Evolutionary conservation across 2,797 vertebrate genomes (phyloP), one percentile per base, ranked within the genome.

Genomic region (Anguilla marmorata): DNA sequence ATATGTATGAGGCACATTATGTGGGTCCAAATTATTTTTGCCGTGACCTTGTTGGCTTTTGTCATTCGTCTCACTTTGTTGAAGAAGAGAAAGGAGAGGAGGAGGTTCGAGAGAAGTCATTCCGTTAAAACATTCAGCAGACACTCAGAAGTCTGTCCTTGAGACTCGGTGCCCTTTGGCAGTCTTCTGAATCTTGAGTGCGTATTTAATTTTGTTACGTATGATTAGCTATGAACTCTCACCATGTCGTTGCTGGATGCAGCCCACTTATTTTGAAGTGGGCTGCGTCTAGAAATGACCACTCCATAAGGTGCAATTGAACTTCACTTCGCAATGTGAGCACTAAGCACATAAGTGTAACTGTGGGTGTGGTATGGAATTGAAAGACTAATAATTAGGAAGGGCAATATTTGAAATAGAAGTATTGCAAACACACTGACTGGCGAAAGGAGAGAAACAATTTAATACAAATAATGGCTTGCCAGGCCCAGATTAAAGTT

Each of bases 1-100:
- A 90, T 90, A 91, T 91, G 89, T 33, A 90, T 91, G 88, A 91
- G 88, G 85, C 86, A 87, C 54, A 91, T 91, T 88, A 90, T 80
- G 86, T 89, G 87, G 87, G 86, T 69, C 58, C n/a, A 89, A 87
- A 91, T 91, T 88, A 88, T 88, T 90, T 89, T 82, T 5, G 21
- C 6, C 7, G 1, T 50, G 79, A 82, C 79, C 79, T 82, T 50
- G 79, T 82, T 50, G 45, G 79, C 79, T 33, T 48, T 48, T 82
- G 41, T 82, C 79, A 82, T 82, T 50, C 45, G 45, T 82, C 79
- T 50, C 79, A 82, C 24, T 82, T 50, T 82, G 79, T 7, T 50
- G 21, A 50, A 48, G 79, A 82, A 45, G 19, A n/a, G 79, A 50
- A 45, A 24, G 79, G 30, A 79, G 74, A 79, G 74, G 45, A 24